Conservation (phyloP, 2,888 invertebrate species). For the Suillia variegata region DNA sequence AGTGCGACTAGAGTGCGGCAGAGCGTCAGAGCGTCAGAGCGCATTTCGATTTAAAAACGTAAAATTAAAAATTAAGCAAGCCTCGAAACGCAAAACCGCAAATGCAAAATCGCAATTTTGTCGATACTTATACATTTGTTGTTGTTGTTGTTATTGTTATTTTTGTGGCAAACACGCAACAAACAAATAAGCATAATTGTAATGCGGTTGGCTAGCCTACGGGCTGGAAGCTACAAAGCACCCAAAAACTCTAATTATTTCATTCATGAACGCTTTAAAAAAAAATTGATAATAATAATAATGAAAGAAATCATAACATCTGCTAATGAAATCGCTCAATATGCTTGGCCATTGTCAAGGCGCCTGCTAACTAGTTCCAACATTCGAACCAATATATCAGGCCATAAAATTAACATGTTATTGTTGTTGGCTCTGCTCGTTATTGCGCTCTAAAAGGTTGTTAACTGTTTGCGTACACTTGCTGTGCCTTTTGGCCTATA, state of each 20-base stretch:
- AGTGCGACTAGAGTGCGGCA: too few species aligned
- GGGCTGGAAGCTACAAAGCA: too few species aligned
- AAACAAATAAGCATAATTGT: not conserved
- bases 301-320: too few species aligned
- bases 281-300: too few species aligned
- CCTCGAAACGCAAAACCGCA: slow-evolving; percentile 14
- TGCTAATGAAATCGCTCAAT: too few species aligned
- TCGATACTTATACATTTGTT: not conserved
- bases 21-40: not conserved
- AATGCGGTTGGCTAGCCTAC: not conserved
- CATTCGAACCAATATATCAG: not conserved
- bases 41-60: too few species aligned
- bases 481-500: too few species aligned
- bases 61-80: not conserved
- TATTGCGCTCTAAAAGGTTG: not conserved
- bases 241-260: too few species aligned
- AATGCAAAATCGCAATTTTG: slow-evolving; percentile 17
- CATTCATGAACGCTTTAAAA: too few species aligned
- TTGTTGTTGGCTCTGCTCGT: not conserved
- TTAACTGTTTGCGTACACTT: not conserved
- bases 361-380: too few species aligned
- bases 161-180: not conserved
- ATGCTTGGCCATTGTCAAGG: too few species aligned
- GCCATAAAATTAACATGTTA: not conserved
- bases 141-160: slow-evolving; percentile 2